Evolutionary conservation across 2,797 vertebrate genomes (phyloP).

Genomic region (Rhodeus uyekii): DNA sequence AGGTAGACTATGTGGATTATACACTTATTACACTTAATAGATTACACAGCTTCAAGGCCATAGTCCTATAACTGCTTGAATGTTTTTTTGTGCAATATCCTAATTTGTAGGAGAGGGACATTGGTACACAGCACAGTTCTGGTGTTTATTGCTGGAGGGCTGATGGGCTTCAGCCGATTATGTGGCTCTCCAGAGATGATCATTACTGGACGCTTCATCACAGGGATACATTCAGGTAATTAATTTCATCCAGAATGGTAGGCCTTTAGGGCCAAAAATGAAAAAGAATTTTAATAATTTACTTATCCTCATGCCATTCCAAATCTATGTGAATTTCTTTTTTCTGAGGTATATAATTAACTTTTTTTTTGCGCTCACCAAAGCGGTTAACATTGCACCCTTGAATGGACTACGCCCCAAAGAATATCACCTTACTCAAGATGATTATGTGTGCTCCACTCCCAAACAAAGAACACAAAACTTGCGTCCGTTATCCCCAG

Average conservation of each 20-base stretch:
- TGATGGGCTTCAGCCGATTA: slow-evolving; percentile 84
- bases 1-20: slow-evolving; percentile 71
- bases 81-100: not conserved
- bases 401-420: too few species aligned
- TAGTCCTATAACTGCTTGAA: not conserved
- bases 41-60: not conserved
- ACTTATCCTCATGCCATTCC: not conserved
- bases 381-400: not conserved
- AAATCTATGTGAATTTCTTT: not conserved
- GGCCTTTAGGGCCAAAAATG: not conserved
- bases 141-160: slow-evolving; percentile 78
- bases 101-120: slow-evolving; percentile 79
- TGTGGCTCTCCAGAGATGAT: slow-evolving; percentile 81
- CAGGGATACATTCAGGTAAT: slow-evolving; percentile 87
- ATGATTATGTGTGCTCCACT: not conserved
- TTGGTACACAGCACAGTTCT: slow-evolving; percentile 80
- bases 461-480: not conserved
- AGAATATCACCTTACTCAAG: not conserved
- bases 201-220: slow-evolving; percentile 84
- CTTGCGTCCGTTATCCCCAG: not conserved
- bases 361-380: not conserved
- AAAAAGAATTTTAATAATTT: not conserved
- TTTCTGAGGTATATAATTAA: not conserved
- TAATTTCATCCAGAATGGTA: not conserved
- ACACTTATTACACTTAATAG: not conserved